These are phyloP conservation scores for Uria lomvia DNA, from an alignment of 2,113 vertebrate species.

Conservation along the genomic window DNA sequence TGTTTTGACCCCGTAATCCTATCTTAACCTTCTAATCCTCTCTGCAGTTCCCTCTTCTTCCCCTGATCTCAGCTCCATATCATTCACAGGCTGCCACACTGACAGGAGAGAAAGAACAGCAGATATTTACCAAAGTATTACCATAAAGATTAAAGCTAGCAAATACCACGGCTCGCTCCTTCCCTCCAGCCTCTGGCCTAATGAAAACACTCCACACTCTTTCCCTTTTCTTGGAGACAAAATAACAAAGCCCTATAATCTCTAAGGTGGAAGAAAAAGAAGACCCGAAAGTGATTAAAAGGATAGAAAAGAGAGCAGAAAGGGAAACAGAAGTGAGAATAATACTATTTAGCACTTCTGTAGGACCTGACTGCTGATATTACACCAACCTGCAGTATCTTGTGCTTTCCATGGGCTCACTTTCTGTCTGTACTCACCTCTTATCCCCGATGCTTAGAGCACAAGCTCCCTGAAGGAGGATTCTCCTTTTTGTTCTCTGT, in stretches of 20 bases:
- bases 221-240: slow-evolving; percentile 29
- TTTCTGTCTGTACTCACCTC: not conserved
- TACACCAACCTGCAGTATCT: not conserved
- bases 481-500: not conserved
- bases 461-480: not conserved
- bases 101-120: slow-evolving; percentile 52
- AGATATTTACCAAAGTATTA: slow-evolving; percentile 67
- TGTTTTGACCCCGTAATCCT: slow-evolving; percentile 48
- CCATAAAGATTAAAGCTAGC: slow-evolving; percentile 66
- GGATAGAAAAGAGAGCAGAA: slow-evolving; percentile 8
- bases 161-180: not conserved
- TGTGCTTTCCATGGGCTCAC: not conserved
- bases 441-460: not conserved
- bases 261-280: slow-evolving; percentile 24
- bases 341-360: not conserved
- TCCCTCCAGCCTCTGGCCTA: slow-evolving; percentile 39
- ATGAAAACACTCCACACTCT: slow-evolving; percentile 36
- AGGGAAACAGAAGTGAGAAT: not conserved
- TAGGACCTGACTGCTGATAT: not conserved
- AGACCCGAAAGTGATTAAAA: slow-evolving; percentile 46
- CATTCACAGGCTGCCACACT: slow-evolving; percentile 56
- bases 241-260: slow-evolving; percentile 60
- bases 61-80: slow-evolving; percentile 40
- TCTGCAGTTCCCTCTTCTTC: slow-evolving; percentile 52
- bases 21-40: slow-evolving; percentile 69